A percentile compares a stretch with the other conserved stretches of the same genome.
phyloP scores from a whole-genome alignment of 2,797 vertebrate genomes.

The Cuculus canorus region DNA sequence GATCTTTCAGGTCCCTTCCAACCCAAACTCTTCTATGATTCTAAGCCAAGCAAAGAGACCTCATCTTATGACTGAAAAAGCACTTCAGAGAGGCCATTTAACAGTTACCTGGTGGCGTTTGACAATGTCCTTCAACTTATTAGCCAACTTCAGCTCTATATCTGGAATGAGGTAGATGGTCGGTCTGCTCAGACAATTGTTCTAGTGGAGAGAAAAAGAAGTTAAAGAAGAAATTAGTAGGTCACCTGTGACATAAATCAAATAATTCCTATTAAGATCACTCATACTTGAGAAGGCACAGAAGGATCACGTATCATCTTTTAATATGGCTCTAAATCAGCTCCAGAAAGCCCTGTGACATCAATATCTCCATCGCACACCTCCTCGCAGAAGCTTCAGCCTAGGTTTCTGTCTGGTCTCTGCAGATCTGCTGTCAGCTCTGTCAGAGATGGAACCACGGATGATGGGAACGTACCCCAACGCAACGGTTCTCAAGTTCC shows the following conservation, averaged over 20 bases:
- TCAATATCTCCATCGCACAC: not conserved
- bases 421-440: not conserved
- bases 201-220: constrained; percentile 76
- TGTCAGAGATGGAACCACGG: fast-evolving
- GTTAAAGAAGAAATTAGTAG: not conserved
- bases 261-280: not conserved
- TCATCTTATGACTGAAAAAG: not conserved
- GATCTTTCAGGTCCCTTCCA: no score
- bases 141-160: constrained; percentile 91
- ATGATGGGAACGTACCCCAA: not conserved
- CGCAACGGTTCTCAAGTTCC: fast-evolving
- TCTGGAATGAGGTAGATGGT: constrained; percentile 93
- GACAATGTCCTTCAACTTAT: constrained; percentile 96
- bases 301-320: fast-evolving
- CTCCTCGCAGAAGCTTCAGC: not conserved
- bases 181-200: constrained; percentile 94
- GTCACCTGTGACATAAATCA: no score
- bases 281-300: not conserved
- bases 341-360: not conserved
- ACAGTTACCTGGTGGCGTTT: constrained; percentile 93
- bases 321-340: fast-evolving
- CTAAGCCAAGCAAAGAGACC: not conserved
- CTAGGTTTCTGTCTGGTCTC: not conserved
- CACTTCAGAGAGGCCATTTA: fast-evolving
- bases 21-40: no score